Conservation (phyloP, 2,797 vertebrate species). For the Halcyon badia region DNA sequence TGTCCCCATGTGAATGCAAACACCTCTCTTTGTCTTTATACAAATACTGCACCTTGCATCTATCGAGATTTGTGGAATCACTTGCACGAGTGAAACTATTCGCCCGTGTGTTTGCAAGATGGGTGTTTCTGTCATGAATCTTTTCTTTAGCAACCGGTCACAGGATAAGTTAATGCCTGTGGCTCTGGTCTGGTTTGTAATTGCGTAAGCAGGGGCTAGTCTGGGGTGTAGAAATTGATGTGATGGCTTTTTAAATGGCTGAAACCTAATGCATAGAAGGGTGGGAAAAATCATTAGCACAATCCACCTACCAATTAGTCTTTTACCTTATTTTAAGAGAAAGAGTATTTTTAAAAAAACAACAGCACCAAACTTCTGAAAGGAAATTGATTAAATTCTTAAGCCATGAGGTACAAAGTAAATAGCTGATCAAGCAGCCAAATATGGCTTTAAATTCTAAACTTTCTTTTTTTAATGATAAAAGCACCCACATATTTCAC, state of each 20-base stretch:
- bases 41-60: background rate
- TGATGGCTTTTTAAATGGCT: background rate
- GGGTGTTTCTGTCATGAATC: background rate
- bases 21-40: background rate
- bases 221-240: background rate
- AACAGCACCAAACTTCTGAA: background rate
- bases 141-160: background rate
- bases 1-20: background rate
- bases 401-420: slow-evolving; percentile 36
- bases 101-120: background rate
- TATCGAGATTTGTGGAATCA: background rate
- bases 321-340: background rate
- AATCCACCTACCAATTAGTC: background rate
- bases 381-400: slow-evolving; percentile 72
- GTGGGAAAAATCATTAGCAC: accelerated
- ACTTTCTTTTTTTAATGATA: slow-evolving; percentile 23
- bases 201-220: background rate
- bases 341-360: background rate
- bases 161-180: background rate
- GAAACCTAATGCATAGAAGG: background rate
- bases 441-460: slow-evolving; percentile 56
- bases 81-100: background rate
- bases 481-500: slow-evolving; percentile 10
- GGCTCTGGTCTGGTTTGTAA: background rate
- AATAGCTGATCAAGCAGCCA: slow-evolving; percentile 52